Evolutionary conservation across 2,888 invertebrate species (phyloP), one percentile per base, ranked within the genome.

Genomic region (Amphiduros pacificus): DNA sequence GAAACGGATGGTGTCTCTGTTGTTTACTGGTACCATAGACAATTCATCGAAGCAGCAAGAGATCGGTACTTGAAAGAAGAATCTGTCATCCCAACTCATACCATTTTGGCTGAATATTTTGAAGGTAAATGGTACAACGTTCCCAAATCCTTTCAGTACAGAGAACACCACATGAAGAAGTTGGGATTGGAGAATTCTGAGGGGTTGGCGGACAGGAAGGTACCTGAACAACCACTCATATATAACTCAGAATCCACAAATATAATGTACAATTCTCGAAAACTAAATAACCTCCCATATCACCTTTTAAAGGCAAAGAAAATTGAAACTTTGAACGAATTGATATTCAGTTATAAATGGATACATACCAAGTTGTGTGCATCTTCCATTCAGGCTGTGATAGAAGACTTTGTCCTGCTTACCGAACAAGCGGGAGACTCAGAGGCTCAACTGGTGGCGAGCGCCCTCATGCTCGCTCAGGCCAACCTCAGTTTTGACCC

Each of bases 331-430:
- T 85, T 97, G n/a, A 94, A 93, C 31, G 88, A 93, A 76, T 95
- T 96, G 0, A 86, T 97, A 0, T 97, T 97, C 82, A 95, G 95
- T 82, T 97, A 95, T 78, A 91, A 94, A 75, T 97, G 96, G 94
- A 85, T 97, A 0, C 93, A 94, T 77, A 93, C 94, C 0, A 97
- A 96, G 77, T 85, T 96, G 0, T 91, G 91, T 69, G 93, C 93
- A 73, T 95, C 94, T 73, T 95, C 96, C 0, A 85, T 97, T n/a
- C 96, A 96, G 82, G 90, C 94, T 0, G 90, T 96, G 1, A 85
- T 97, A 2, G 91, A 93, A 4, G 97, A 97, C 82, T 96, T 94
- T 74, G 66, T 67, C 27, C 41, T 73, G 27, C 17, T 60, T 1
- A 63, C 63, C 20, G 66, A 74, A 9, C 73, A 76, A 75, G 90